phyloP scores from a whole-genome alignment of 2,888 invertebrate genomes.

The Crossocerus cetratus region DNA sequence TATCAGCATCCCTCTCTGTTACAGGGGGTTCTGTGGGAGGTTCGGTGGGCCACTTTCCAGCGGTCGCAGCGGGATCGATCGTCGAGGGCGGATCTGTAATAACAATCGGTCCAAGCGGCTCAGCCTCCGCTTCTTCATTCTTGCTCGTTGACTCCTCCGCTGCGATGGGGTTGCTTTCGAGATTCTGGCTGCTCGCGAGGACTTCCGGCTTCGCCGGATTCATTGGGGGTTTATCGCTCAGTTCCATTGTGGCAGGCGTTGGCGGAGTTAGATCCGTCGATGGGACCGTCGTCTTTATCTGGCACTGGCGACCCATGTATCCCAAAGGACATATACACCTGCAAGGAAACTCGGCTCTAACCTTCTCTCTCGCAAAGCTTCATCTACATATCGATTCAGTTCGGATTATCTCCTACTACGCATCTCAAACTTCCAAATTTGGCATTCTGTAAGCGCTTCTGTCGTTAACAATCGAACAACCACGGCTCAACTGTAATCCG shows the following conservation, averaged over 20 bases:
- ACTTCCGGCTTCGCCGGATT: slow-evolving; percentile 6
- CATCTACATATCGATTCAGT: background rate
- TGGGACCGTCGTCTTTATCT: slow-evolving; percentile 77
- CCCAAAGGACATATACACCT: slow-evolving; percentile 88
- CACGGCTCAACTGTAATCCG: too few relatives aligned
- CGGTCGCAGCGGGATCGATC: slow-evolving; percentile 68
- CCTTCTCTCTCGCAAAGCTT: background rate
- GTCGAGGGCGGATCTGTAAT: slow-evolving; percentile 68
- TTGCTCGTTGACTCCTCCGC: slow-evolving; percentile 2
- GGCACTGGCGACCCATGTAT: slow-evolving; percentile 87
- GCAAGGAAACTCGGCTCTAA: slow-evolving; percentile 39
- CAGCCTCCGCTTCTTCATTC: slow-evolving; percentile 58
- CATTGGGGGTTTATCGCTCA: slow-evolving; percentile 18
- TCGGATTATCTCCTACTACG: background rate
- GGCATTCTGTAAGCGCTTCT: too few relatives aligned
- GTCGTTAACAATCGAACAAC: too few relatives aligned
- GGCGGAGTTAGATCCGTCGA: slow-evolving; percentile 71
- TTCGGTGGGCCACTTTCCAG: slow-evolving; percentile 74
- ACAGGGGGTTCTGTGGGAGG: slow-evolving; percentile 65
- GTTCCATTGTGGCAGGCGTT: slow-evolving; percentile 46
- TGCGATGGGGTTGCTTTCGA: slow-evolving; percentile 29
- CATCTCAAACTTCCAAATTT: too few relatives aligned
- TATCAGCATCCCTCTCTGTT: slow-evolving; percentile 69
- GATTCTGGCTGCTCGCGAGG: slow-evolving; percentile 1
- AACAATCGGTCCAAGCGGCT: slow-evolving; percentile 69